Evolutionary conservation across 2,113 vertebrate species (phyloP), one percentile per base, ranked within the genome.

Genomic region (Poecilia latipinna): DNA sequence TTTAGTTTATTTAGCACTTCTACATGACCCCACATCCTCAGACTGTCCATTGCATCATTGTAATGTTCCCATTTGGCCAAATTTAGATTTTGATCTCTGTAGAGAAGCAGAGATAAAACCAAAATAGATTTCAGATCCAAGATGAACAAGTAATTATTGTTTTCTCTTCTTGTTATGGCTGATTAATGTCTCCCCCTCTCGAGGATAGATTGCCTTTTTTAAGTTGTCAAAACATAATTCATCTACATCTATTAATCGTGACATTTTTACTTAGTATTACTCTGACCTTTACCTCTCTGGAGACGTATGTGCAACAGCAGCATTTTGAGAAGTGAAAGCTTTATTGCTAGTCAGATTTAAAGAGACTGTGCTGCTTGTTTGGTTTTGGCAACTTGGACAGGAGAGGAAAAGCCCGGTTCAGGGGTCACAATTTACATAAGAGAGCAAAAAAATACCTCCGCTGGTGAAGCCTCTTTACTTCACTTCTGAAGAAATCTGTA

Each of bases 171-270:
- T 28, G 65, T 86, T 54, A 26, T 32, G 13, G n/a, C 70, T 12
- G 76, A 87, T 64, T 74, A 65, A 80, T 68, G 24, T 35, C 28
- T 37, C 57, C 12, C 62, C 28, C 68, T 32, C 12, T 10, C 13
- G 24, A 61, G 62, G 7, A 54, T 65, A 54, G 61, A 10, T 61
- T 51, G 68, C 3, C 1, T 82, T n/a, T 72, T 65, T 68, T 24
- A 57, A 78, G 44, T 22, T 74, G 66, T 80, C 67, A 39, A 13
- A 78, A 37, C 61, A 37, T 24, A 65, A 68, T 74, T 74, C 31
- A 66, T 68, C 67, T 33, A 51, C 35, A 76, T 74, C 15, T 37
- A 8, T 64, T 65, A 3, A 87, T 83, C 65, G 76, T 19, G 60
- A 80, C 24, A 61, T 28, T 4, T 60, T 24, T 3, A 61, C 61